Evolutionary conservation across 1,140 invertebrate genomes (phyloP).

Genomic region (Zaprionus vittiger): DNA sequence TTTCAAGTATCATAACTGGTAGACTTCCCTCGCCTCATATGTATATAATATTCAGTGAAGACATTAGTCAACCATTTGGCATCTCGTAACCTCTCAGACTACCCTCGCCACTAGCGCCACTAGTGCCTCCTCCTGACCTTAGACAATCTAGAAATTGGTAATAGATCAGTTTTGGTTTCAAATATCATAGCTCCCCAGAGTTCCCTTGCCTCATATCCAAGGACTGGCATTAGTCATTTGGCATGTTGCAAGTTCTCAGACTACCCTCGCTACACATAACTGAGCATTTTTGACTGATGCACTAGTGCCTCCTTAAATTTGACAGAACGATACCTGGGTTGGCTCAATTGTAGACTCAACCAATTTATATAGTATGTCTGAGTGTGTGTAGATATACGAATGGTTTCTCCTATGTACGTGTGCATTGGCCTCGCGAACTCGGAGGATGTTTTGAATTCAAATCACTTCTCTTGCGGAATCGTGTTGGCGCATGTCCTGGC

Average conservation of each 20-base stretch:
- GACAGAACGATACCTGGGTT: conserved; percentile 22
- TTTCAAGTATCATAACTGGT: no score
- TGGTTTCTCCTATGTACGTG: background rate
- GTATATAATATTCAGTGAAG: no score
- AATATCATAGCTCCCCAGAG: no score
- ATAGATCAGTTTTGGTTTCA: background rate
- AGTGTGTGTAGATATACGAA: background rate
- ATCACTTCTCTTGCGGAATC: conserved; percentile 6
- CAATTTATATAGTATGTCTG: background rate
- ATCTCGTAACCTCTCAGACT: no score
- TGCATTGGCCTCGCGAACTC: conserved; percentile 14
- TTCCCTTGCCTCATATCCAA: no score
- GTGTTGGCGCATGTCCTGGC: background rate
- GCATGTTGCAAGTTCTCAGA: background rate
- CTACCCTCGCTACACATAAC: conserved; percentile 7
- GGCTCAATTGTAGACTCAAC: conserved; percentile 13
- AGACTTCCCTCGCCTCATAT: no score
- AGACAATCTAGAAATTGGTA: background rate
- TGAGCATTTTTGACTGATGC: background rate
- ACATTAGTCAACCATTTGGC: no score
- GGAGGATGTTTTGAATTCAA: conserved; percentile 21
- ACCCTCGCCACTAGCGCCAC: no score
- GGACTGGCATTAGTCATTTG: background rate
- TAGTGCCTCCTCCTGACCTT: background rate
- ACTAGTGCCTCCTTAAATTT: conserved; percentile 16